A percentile compares a stretch with the other conserved stretches of the same genome.
phyloP scores from a whole-genome alignment of 2,797 vertebrate species.

The Poeciliopsis turneri region DNA sequence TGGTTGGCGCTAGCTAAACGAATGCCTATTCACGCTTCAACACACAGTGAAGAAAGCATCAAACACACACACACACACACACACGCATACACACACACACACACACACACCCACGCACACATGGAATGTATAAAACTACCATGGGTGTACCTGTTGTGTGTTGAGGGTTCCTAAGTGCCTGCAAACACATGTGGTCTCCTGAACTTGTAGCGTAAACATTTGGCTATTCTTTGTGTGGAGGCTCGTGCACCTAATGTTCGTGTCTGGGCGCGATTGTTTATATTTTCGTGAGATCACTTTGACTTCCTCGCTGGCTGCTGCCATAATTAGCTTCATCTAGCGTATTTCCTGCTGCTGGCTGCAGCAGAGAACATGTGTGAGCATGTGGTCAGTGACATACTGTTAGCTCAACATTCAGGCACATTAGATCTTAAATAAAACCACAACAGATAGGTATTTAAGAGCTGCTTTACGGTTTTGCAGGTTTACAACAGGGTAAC shows the following conservation, averaged over 20 bases:
- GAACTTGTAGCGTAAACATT: slow-evolving; percentile 70
- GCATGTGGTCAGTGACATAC: slow-evolving; percentile 5
- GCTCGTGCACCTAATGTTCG: slow-evolving; percentile 22
- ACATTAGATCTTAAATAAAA: slow-evolving; percentile 8
- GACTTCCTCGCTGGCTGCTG: slow-evolving; percentile 58
- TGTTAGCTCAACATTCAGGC: slow-evolving; percentile 7
- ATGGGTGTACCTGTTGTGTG: slow-evolving; percentile 57
- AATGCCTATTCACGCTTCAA: slow-evolving; percentile 50
- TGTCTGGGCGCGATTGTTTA: slow-evolving; percentile 53
- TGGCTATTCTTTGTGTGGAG: slow-evolving; percentile 37
- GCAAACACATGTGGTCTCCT: slow-evolving; percentile 68
- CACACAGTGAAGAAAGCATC: slow-evolving; percentile 28
- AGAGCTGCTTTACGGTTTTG: neutral
- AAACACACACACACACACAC: slow-evolving; percentile 21
- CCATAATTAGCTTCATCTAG: slow-evolving; percentile 70
- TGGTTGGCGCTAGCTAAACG: slow-evolving; percentile 61
- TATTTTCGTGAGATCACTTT: slow-evolving; percentile 57
- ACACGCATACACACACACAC: slow-evolving; percentile 12
- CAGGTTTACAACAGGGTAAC: neutral
- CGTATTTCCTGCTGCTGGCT: slow-evolving; percentile 59
- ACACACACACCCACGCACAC: slow-evolving; percentile 26
- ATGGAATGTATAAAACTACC: slow-evolving; percentile 37
- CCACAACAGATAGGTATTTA: neutral
- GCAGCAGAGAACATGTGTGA: slow-evolving; percentile 44
- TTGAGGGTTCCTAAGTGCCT: slow-evolving; percentile 56